phyloP scores from a whole-genome alignment of 1,140 invertebrate species.

The Apolygus lucorum region DNA sequence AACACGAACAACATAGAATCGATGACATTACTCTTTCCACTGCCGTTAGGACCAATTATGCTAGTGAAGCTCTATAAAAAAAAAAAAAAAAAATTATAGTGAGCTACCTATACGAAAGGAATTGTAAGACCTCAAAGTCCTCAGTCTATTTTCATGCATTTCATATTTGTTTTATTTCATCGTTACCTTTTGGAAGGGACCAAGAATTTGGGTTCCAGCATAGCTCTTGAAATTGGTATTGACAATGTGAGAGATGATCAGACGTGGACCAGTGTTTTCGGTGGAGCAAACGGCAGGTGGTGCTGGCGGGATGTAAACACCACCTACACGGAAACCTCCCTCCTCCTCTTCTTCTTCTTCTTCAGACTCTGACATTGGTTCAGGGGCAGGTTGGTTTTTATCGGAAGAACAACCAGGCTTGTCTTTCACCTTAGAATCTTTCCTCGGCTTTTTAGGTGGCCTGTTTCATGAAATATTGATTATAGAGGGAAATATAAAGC shows the following conservation, averaged over 20 bases:
- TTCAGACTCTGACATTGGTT: slow-evolving; percentile 11
- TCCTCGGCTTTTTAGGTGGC: too few species aligned
- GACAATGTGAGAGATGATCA: slow-evolving; percentile 85
- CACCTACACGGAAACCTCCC: slow-evolving; percentile 49
- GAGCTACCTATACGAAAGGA: too few species aligned
- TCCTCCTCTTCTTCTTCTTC: slow-evolving; percentile 26
- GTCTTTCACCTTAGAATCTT: too few species aligned
- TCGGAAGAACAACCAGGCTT: too few species aligned
- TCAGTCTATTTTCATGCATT: too few species aligned
- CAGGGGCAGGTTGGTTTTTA: neutral
- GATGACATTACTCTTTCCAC: slow-evolving; percentile 98
- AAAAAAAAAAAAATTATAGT: neutral
- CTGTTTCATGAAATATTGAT: too few species aligned
- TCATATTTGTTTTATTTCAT: too few species aligned
- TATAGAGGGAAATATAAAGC: too few species aligned
- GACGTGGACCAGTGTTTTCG: slow-evolving; percentile 60
- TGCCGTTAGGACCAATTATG: slow-evolving; percentile 98
- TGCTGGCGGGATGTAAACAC: slow-evolving; percentile 81
- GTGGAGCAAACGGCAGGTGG: slow-evolving; percentile 55
- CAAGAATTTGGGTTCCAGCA: slow-evolving; percentile 66
- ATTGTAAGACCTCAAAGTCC: too few species aligned
- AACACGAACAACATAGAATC: slow-evolving; percentile 99
- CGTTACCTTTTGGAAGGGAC: slow-evolving; percentile 79
- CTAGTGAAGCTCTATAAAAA: slow-evolving; percentile 76
- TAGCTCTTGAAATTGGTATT: slow-evolving; percentile 94